Base-by-base conservation (phyloP, 1,140 invertebrate species). In the Drosophila tropicalis region DNA sequence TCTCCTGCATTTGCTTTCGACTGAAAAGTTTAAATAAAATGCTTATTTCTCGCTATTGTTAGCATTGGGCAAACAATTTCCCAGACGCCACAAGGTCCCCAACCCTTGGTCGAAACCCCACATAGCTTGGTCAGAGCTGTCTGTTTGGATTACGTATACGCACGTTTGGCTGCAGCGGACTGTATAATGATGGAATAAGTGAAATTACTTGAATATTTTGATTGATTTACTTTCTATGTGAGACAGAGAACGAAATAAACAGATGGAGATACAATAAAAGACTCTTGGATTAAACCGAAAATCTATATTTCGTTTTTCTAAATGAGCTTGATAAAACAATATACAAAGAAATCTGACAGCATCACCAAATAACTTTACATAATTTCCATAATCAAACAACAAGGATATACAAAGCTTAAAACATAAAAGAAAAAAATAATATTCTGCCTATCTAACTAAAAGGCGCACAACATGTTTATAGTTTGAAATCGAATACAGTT, bases 71-170 rank as follows among this genome's bases (percentile, higher is more conserved):
- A 79, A 76, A 79, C 81, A 72, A 67, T 58, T 13, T 13, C 12
- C 61, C 62, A 62, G 72, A 65, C 67, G 15, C 12, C 34, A 15
- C 13, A 22, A 60, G 63, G 44, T 36, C n/a, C 9, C 15, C 17
- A 3, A 17, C 7, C 9, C 44, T 19, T 19, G 7, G 15, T 3
- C 9, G 9, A 17, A 17, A 19, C 15, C 44, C 15, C 15, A 9
- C 17, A 47, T 47, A 22, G 17, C 41, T 17, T 60, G 51, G 15
- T 60, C 32, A 15, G 36, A 2, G 64, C 34, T 67, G 65, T 76
- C 51, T 51, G 36, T 36, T 34, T 62, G 69, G 66, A 79, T 86
- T 86, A 76, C 62, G 82, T 63, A 82, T 86, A 85, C 79, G 82
- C 78, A 85, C 71, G 79, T 70, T 77, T 81, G 67, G 67, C 67